Evolutionary conservation across 2,888 invertebrate species (phyloP), one percentile per base, ranked within the genome.

Genomic region (Pecten maximus): DNA sequence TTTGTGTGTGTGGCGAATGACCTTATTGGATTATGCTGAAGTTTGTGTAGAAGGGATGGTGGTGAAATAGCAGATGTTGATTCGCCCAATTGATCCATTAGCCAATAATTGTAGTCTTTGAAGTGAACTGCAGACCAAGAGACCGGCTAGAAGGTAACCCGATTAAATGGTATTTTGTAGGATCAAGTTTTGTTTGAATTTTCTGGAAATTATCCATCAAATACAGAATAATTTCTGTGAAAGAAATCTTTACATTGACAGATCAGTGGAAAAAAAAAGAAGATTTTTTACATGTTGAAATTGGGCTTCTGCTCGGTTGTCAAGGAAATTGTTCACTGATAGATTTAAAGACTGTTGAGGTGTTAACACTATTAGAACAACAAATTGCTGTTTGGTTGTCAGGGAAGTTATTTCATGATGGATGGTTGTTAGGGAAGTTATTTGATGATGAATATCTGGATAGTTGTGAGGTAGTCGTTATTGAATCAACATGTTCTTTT

Each of bases 81-180:
- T 74, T 74, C 74, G 74, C 6, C 74, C 35, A 28, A 74, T 74
- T 74, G 74, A 74, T 74, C 74, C 74, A 74, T 74, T 74, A 74
- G 8, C 74, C 74, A 74, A 74, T 74, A 74, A 74, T 35, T 6
- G 12, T 28, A 8, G 35, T 35, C 35, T 74, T 74, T 74, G 74
- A 74, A 35, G 74, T 74, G 28, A 74, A 74, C 28, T 74, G 2
- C 35, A 74, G 35, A 74, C 28, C 74, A 19, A 74, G 74, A 28
- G 28, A 19, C 28, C 35, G 23, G 35, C 23, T 12, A 74, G 35
- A 12, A 74, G 74, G 35, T 74, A 74, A 74, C 28, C 74, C 8
- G 28, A 74, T 74, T 74, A 74, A 74, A 74, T 35, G 6, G 74
- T 74, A 74, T 74, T 74, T 15, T 28, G 74, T 28, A 28, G 74